A percentile compares a stretch with the other conserved stretches of the same genome.
Conservation (phyloP, 2,113 vertebrate species). For the Menura novaehollandiae region DNA sequence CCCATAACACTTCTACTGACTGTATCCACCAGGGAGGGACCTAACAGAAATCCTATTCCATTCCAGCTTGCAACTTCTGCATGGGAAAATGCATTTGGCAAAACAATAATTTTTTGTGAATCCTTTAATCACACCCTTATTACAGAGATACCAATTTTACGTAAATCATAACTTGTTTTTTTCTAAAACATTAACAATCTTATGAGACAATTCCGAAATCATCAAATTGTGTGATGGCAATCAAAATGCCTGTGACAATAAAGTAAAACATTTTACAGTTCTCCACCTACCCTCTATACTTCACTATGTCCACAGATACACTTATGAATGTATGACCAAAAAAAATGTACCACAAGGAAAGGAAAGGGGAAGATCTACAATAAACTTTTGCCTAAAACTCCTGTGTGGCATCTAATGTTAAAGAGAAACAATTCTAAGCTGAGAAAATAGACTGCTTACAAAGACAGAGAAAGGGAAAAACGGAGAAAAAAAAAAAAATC, state of each 20-base stretch:
- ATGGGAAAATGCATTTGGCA: not conserved
- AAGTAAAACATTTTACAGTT: not conserved
- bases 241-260: not conserved
- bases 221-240: not conserved
- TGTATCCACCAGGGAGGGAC: not conserved
- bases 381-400: not conserved
- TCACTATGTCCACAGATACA: not conserved
- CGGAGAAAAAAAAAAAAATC: fast-evolving
- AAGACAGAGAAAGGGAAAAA: not conserved
- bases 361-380: not conserved
- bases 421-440: not conserved
- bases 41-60: not conserved
- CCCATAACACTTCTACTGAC: not conserved
- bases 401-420: not conserved
- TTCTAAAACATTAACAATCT: not conserved
- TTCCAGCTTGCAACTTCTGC: not conserved
- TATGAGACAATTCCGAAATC: not conserved
- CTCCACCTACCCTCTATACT: not conserved
- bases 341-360: not conserved
- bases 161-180: not conserved
- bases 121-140: not conserved
- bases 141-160: not conserved
- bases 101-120: not conserved
- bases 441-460: not conserved
- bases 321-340: not conserved